Evolutionary conservation across 2,797 vertebrate genomes (phyloP).

Genomic region (Rhinoraja longicauda): DNA sequence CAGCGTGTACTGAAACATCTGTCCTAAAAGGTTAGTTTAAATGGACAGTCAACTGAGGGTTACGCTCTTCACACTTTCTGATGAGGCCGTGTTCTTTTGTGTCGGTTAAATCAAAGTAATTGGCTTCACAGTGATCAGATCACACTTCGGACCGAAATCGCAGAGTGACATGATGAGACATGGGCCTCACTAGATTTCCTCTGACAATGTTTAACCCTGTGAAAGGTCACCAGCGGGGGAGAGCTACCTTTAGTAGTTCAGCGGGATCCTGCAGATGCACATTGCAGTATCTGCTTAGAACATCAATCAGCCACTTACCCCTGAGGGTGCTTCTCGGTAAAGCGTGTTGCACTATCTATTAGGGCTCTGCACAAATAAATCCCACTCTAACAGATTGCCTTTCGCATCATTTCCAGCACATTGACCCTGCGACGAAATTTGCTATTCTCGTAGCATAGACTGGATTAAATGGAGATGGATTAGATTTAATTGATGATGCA

Average conservation of each 20-base stretch:
- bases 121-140: neutral
- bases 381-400: slow-evolving; percentile 31
- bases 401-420: slow-evolving; percentile 10
- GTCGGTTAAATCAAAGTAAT: slow-evolving; percentile 10
- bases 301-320: neutral
- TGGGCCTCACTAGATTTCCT: neutral
- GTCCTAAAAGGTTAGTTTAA: neutral
- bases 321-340: slow-evolving; percentile 10
- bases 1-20: neutral
- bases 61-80: neutral
- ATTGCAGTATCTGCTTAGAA: neutral
- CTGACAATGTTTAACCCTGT: no score
- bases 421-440: slow-evolving; percentile 14
- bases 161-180: neutral
- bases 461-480: slow-evolving; percentile 6
- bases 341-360: slow-evolving; percentile 1
- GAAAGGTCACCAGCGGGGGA: neutral
- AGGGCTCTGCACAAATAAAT: slow-evolving; percentile 1
- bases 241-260: neutral
- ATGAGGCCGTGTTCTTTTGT: neutral
- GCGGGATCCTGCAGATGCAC: neutral
- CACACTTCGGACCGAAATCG: neutral
- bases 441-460: neutral
- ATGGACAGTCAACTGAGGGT: neutral
- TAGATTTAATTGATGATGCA: neutral